Evolutionary conservation across 2,113 vertebrate species (phyloP), one percentile per base, ranked within the genome.

Genomic region (Atlantisia rogersi): DNA sequence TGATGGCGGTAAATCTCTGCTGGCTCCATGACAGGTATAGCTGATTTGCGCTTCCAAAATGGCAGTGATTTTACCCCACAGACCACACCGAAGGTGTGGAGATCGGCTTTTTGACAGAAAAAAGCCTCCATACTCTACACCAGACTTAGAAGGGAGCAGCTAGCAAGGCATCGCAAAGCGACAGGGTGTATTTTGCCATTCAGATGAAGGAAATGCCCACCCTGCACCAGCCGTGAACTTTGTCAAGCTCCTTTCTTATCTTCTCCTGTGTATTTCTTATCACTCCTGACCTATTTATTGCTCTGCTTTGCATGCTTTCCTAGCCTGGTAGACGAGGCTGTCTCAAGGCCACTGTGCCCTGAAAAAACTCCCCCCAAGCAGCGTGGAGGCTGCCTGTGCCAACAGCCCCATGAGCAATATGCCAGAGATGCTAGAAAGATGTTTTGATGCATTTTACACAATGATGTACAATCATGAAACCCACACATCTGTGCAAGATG

Each of bases 1-100:
- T 56, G 94, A 91, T 1, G 8, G 83, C 29, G 37, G 46, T 96
- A 95, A 96, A 96, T 96, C 95, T 96, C 75, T 52, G 55, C 75
- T 0, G 2, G 50, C 28, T 82, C 55, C 1, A 0, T 69, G 77
- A 55, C 91, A 94, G 74, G 52, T 74, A 29, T n/a, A 69, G n/a
- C 88, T 92, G 91, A 88, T 85, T 85, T 91, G 83, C 78, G 56
- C 77, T 89, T 55, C 70, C 46, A 65, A 68, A 92, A 95, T 68
- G 60, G 46, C 77, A 70, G 20, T 74, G 83, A 87, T 89, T 94
- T 94, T 63, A 69, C 74, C 68, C 35, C 63, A 55, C 22, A 75
- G 4, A 69, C 40, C 9, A 17, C 28, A 63, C 8, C 8, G 26
- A 62, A 92, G 28, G 15, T 39, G 52, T 67, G 50, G 65, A 79